Conservation (phyloP, 92 coral and sea anemone species). For the Palythoa grandiflora region DNA sequence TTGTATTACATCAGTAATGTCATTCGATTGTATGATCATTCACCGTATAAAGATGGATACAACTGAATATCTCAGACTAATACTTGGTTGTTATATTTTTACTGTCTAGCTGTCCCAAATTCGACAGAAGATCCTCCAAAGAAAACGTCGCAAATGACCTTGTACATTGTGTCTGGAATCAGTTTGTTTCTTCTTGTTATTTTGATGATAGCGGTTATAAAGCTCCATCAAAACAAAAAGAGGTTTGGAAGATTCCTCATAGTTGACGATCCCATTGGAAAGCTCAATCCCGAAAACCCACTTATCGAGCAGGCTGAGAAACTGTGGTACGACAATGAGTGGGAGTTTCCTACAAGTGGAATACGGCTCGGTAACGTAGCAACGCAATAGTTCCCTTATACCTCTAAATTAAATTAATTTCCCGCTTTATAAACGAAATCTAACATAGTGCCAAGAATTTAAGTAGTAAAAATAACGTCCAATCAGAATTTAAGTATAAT, state of each 20-base stretch:
- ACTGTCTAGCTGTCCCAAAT: not conserved
- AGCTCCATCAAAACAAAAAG: slow-evolving; percentile 82
- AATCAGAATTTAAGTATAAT: not conserved
- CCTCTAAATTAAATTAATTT: not conserved
- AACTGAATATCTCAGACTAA: too few species aligned
- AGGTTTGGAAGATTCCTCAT: slow-evolving; percentile 81
- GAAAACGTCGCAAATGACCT: not conserved
- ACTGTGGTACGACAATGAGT: slow-evolving; percentile 79
- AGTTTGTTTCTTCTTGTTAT: slow-evolving; percentile 57
- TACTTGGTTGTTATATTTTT: not conserved
- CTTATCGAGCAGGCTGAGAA: slow-evolving; percentile 84
- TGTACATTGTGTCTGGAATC: slow-evolving; percentile 52
- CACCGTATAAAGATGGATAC: too few species aligned
- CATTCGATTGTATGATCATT: too few species aligned
- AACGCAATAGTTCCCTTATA: not conserved
- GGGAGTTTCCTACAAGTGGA: slow-evolving; percentile 93
- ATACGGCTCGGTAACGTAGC: slow-evolving; percentile 66
- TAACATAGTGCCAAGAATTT: too few species aligned
- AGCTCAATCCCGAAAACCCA: slow-evolving; percentile 73
- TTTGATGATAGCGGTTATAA: slow-evolving; percentile 50
- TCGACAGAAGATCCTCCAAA: not conserved
- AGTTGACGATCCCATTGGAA: slow-evolving; percentile 74
- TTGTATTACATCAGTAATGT: too few species aligned
- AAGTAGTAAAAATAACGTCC: not conserved
- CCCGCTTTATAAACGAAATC: too few species aligned